Base-by-base conservation (phyloP, 1,140 invertebrate species). In the Hylaeus anthracinus region DNA sequence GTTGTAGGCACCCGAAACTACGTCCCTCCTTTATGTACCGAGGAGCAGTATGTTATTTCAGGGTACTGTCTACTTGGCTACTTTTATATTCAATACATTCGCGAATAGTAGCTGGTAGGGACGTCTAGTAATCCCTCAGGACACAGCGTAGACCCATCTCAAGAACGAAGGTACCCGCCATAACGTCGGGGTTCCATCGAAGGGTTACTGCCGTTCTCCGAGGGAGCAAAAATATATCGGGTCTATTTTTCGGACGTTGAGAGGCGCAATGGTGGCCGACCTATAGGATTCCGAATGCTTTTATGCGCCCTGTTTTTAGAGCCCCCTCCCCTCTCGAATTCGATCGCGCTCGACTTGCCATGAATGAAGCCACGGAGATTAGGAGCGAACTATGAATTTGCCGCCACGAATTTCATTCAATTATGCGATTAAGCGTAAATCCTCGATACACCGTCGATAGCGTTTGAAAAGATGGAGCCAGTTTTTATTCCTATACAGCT, bases 71-170 rank as follows among this genome's bases (percentile, higher is more conserved):
- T 92, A 91, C 91, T 92, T 92, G 89, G 89, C 76, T 91, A 87
- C 91, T 92, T 92, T 93, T 92, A 92, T 92, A 93, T 93, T 93
- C 91, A 92, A 93, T 92, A 93, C 91, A 91, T 92, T 90, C 73
- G 90, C 88, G 82, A 90, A 73, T 87, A 84, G 74, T 71, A 80
- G 58, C 65, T 78, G 71, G 85, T 67, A 84, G 64, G 84, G 88
- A 77, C 78, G 86, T 78, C 86, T 90, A 90, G 91, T 88, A 92
- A 90, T 92, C 92, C 90, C 91, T 58, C 39, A 91, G 89, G 91
- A 92, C 84, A 67, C 56, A 63, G 72, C 48, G 79, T 72, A 87
- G 86, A 89, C 88, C 83, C 86, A 89, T 86, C 87, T 88, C 80
- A 64, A 67, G 79, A 77, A 72, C 65, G 85, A 53, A 61, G 71